These are phyloP conservation scores for Acrossocheilus fasciatus DNA, from an alignment of 2,797 vertebrate species.

Conservation along the genomic window DNA sequence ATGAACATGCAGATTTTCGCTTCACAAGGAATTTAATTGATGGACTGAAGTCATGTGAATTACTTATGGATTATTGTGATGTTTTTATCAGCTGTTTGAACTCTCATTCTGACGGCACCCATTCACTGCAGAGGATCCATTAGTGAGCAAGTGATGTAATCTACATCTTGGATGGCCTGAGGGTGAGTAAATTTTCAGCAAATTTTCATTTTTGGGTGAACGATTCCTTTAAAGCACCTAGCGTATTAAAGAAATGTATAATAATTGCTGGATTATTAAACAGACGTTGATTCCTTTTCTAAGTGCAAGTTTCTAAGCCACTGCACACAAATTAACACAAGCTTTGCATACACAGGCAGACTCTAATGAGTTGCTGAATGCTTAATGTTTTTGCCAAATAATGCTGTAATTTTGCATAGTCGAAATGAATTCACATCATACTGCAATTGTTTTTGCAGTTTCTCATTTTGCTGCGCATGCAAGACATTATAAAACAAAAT, in stretches of 20 bases:
- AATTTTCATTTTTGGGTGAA: neutral
- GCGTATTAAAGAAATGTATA: neutral
- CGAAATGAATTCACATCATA: neutral
- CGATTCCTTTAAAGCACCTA: neutral
- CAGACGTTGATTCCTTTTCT: slow-evolving; percentile 3
- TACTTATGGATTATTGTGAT: neutral
- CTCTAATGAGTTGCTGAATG: slow-evolving; percentile 22
- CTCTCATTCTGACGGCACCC: neutral
- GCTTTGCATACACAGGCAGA: neutral
- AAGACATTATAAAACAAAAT: neutral
- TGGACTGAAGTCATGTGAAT: neutral
- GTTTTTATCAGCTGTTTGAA: neutral
- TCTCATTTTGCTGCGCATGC: neutral
- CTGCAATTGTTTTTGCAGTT: neutral
- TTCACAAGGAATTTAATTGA: neutral
- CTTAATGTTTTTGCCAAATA: neutral
- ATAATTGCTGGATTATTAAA: neutral
- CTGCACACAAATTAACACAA: slow-evolving; percentile 27
- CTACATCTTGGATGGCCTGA: neutral
- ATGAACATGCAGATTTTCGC: neutral
- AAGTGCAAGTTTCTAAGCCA: neutral
- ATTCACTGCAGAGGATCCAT: neutral
- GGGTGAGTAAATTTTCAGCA: neutral
- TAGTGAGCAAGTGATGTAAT: neutral
- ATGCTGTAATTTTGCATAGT: neutral